Base-by-base conservation (phyloP, 2,113 vertebrate species). In the Empidonax traillii region DNA sequence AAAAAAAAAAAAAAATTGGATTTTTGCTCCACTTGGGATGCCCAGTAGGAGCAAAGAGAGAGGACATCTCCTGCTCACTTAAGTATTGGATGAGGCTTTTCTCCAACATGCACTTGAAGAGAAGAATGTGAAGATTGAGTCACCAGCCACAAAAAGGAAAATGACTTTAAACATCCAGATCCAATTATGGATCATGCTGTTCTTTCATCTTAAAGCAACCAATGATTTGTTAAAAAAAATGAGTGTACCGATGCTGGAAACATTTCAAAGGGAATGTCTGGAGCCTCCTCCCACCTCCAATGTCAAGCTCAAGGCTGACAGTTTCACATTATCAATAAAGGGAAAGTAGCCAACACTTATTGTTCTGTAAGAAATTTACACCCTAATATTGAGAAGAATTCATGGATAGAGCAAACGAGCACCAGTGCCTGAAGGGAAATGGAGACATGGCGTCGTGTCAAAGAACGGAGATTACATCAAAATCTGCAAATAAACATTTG, bases 101-200 rank as follows among this genome's bases (percentile, higher is more conserved):
- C 73, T 96, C 66, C 77, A 91, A 87, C 62, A n/a, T 0, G 13
- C 73, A 92, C 83, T 90, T 2, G 1, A 94, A 93, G 80, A 87
- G 58, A 92, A 94, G 81, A 94, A 91, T 87, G 81, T 39, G 81
- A 94, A 93, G 56, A 82, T 53, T 96, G 94, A 96, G 77, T 96
- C 94, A 96, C 58, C 58, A 76, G 71, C 93, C 96, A 97, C 95
- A 96, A 96, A 95, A 97, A 96, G 93, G 84, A 95, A 97, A 91
- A 96, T 43, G 3, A 91, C 93, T 95, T 96, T 95, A 94, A 97
- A 89, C 96, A 95, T 94, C 89, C 95, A 94, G 94, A 97, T 95
- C 80, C 94, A 96, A 96, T 94, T 94, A 96, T 65, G 89, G 93
- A 94, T 75, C 93, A 78, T 25, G 71, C 89, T 61, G 44, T 79